These are phyloP conservation scores for Gasterosteus aculeatus DNA, from an alignment of 2,113 vertebrate genomes.

Conservation along the genomic window DNA sequence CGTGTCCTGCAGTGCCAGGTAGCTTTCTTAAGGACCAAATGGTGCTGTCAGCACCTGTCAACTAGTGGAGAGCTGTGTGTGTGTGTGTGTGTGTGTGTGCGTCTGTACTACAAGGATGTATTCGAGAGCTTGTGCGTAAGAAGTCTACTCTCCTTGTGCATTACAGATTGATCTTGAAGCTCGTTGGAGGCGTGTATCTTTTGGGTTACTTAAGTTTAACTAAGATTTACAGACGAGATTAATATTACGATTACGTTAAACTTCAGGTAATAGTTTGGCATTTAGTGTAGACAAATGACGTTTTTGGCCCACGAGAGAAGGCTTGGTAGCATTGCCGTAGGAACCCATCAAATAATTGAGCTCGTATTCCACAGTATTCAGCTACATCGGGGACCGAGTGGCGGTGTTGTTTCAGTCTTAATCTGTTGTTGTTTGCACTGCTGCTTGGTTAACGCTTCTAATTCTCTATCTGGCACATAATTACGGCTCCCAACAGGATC, in stretches of 20 bases:
- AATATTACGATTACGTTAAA: not conserved
- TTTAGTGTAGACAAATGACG: not conserved
- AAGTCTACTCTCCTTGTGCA: not conserved
- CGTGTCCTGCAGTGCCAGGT: constrained; percentile 10
- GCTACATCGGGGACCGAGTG: constrained; percentile 11
- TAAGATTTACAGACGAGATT: not conserved
- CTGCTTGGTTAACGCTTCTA: constrained; percentile 49
- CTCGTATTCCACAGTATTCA: not conserved
- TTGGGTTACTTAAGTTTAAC: not conserved
- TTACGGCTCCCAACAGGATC: constrained; percentile 47
- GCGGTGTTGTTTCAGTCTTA: constrained; percentile 49
- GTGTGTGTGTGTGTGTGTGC: not conserved
- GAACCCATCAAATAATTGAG: constrained; percentile 27
- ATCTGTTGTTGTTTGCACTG: constrained; percentile 59
- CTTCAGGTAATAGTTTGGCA: constrained; percentile 3
- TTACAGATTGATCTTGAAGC: not conserved
- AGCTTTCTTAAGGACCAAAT: not conserved
- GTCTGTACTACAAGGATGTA: not conserved
- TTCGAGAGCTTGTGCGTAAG: not conserved
- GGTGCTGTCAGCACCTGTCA: constrained; percentile 14
- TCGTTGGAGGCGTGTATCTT: not conserved
- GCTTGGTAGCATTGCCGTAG: not conserved
- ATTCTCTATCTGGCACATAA: constrained; percentile 61
- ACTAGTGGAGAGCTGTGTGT: not conserved
- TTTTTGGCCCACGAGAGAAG: not conserved